Evolutionary conservation across 2,888 invertebrate species (phyloP).

Genomic region (Melieria picta): DNA sequence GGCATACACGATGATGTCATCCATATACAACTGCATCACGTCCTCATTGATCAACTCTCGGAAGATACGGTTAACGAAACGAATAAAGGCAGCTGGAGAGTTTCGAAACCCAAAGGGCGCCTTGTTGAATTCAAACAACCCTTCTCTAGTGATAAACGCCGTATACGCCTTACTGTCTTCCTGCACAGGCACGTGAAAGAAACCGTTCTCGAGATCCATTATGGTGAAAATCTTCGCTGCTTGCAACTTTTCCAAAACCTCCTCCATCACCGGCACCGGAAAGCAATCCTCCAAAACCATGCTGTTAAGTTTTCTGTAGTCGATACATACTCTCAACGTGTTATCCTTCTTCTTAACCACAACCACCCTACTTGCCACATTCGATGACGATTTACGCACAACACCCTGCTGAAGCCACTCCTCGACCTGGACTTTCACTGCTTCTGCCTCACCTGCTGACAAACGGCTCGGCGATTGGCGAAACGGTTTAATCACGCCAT

Average conservation of each 20-base stretch:
- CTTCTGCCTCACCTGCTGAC: conserved; percentile 19
- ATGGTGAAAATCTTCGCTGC: neutral
- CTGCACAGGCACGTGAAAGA: conserved; percentile 9
- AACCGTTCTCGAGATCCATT: neutral
- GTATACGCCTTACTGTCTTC: conserved; percentile 31
- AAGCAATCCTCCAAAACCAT: conserved; percentile 55
- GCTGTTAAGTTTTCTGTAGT: conserved; percentile 59
- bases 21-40: conserved; percentile 29
- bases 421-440: conserved; percentile 14
- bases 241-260: conserved; percentile 20
- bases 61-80: conserved; percentile 32
- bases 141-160: conserved; percentile 20
- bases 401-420: conserved; percentile 20
- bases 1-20: conserved; percentile 7
- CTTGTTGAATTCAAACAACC: conserved; percentile 32
- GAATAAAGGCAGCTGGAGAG: conserved; percentile 32
- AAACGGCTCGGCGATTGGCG: conserved; percentile 34
- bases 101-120: conserved; percentile 35
- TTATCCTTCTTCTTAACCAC: conserved; percentile 36
- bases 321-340: conserved; percentile 51
- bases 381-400: conserved; percentile 20
- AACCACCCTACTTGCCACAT: conserved; percentile 33
- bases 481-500: conserved; percentile 29
- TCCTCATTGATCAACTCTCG: conserved; percentile 27
- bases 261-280: conserved; percentile 48